Conservation (phyloP, 1,140 invertebrate genomes). For the Mylabris phalerata region DNA sequence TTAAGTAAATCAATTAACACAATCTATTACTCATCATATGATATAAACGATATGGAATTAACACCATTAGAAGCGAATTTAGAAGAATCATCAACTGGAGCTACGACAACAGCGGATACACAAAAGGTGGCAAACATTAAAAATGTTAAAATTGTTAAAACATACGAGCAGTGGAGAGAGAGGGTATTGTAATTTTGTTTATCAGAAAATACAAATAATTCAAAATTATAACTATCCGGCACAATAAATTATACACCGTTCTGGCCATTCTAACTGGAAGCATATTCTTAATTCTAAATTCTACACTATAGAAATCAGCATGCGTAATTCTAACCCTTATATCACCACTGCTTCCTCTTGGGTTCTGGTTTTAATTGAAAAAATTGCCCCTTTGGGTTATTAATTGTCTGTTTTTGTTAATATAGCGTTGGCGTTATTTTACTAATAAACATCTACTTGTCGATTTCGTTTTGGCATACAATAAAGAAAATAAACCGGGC, state of each 20-base stretch:
- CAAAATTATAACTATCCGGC: no score
- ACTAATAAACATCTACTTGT: slow-evolving; percentile 44
- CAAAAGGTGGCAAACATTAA: slow-evolving; percentile 36
- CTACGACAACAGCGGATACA: slow-evolving; percentile 1
- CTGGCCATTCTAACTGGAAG: no score
- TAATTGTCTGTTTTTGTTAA: no score
- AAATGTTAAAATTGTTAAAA: slow-evolving; percentile 32
- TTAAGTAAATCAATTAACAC: slow-evolving; percentile 40
- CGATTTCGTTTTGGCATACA: slow-evolving; percentile 63
- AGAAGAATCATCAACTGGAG: background rate
- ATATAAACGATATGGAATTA: slow-evolving; percentile 36
- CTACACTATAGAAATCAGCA: background rate
- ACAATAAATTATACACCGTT: no score
- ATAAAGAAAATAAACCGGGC: slow-evolving; percentile 41
- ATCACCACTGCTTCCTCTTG: slow-evolving; percentile 18
- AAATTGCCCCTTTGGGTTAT: no score
- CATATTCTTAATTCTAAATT: no score
- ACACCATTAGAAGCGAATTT: slow-evolving; percentile 18
- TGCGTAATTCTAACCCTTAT: slow-evolving; percentile 24
- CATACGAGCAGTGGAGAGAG: slow-evolving; percentile 44
- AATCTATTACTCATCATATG: slow-evolving; percentile 40
- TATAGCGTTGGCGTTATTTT: slow-evolving; percentile 37
- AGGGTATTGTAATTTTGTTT: slow-evolving; percentile 35
- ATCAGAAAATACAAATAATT: no score
- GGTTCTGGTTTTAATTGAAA: background rate